Evolutionary conservation across 2,888 invertebrate genomes (phyloP), one percentile per base, ranked within the genome.

Genomic region (Polydrusus pterygomalis): DNA sequence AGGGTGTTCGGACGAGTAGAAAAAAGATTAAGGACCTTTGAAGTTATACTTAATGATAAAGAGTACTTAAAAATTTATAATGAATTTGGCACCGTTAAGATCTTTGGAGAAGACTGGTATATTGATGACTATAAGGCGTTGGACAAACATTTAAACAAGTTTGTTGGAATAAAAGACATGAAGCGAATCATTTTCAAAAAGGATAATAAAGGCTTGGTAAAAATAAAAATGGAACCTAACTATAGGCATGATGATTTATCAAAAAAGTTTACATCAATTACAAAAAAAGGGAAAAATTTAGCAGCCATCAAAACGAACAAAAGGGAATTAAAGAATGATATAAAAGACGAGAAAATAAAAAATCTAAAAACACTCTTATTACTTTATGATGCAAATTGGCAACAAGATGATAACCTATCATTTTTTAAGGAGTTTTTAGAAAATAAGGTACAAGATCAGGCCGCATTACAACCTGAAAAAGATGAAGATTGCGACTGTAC

Each of bases 181-280:
- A 54, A 54, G 25, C 13, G 25, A 25, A 54, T 54, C 13, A 54
- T 54, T 54, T 54, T 54, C 11, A 25, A 25, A 13, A 54, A 25
- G 13, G 54, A 54, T 25, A 54, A 25, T n/a, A 20, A 25, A 25
- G 54, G 54, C 25, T 7, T 54, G 51, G 51, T 51, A 3, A 51
- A 51, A 51, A 18, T 51, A 20, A 51, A 51, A 51, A 51, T 51
- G 54, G 54, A 54, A 13, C 54, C 25, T n/a, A 54, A 54, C 25
- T 51, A 13, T 25, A 54, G 54, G 13, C 54, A 54, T 54, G 25
- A 54, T 25, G 54, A 54, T 54, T 10, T 54, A 25, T 25, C 20
- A 25, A 54, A 54, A 20, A 17, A 54, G 25, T 25, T 30, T 25
- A 25, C 13, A 54, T 25, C 54, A 6, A 25, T 25, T 54, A 25